phyloP scores from a whole-genome alignment of 1,140 invertebrate species.

The Paramacrobiotus metropolitanus region DNA sequence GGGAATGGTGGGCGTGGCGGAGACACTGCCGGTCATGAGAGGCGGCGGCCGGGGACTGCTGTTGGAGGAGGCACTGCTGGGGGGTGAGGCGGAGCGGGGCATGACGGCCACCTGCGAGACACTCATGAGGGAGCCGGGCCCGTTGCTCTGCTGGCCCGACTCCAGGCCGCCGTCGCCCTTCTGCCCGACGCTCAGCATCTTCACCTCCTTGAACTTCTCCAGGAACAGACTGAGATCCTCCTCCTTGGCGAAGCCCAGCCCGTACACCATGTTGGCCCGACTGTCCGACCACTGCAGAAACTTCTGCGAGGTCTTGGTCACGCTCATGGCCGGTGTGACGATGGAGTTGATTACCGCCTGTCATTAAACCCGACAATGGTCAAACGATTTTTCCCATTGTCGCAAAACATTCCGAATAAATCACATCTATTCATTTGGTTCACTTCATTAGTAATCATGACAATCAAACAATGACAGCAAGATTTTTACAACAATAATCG shows the following conservation, averaged over 20 bases:
- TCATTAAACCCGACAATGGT: constrained; percentile 17
- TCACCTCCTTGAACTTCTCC: constrained; percentile 94
- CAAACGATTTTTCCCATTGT: no score
- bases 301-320: constrained; percentile 95
- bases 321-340: constrained; percentile 89
- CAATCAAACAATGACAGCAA: no score
- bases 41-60: constrained; percentile 11
- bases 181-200: constrained; percentile 48
- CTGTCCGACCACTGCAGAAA: constrained; percentile 98
- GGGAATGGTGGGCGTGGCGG: no score
- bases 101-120: no score
- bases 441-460: no score
- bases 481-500: no score
- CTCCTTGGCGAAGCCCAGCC: constrained; percentile 82
- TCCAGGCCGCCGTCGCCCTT: constrained; percentile 12
- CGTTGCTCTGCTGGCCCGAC: constrained; percentile 35
- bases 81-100: constrained; percentile 6
- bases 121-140: no score
- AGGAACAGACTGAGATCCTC: constrained; percentile 90
- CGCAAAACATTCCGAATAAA: no score
- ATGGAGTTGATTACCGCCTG: constrained; percentile 93
- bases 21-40: no score
- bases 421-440: no score
- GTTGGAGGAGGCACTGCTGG: constrained; percentile 8
- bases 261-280: constrained; percentile 86